A percentile compares a stretch with the other conserved stretches of the same genome.
Evolutionary conservation across 2,888 invertebrate species (phyloP).

Genomic region (Thysanoteuthis rhombus): DNA sequence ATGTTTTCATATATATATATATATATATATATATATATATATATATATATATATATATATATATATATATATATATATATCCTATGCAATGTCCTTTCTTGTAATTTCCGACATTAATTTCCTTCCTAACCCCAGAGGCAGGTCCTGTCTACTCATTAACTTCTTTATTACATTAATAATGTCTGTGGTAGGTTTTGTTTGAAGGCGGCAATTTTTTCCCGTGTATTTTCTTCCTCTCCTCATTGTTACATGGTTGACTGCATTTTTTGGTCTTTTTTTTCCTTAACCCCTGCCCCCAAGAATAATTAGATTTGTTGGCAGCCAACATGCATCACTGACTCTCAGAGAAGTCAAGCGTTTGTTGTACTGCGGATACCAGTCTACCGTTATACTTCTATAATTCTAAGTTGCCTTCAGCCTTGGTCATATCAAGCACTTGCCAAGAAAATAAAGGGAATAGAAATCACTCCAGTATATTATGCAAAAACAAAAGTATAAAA

Average conservation of each 20-base stretch:
- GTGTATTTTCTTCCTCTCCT: not conserved
- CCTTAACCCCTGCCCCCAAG: not conserved
- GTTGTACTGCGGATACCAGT: not conserved
- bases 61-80: not conserved
- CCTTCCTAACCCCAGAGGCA: constrained; percentile 12
- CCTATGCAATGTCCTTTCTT: not conserved
- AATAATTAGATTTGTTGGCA: not conserved
- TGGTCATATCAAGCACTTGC: not conserved
- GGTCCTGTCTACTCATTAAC: constrained; percentile 12
- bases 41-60: not conserved
- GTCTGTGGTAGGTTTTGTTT: not conserved
- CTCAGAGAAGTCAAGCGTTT: not conserved
- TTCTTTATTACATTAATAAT: constrained; percentile 12
- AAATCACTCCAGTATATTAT: not conserved
- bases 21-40: not conserved
- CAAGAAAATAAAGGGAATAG: constrained; percentile 12
- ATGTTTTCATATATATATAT: too few relatives aligned
- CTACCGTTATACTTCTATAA: not conserved
- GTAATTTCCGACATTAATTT: not conserved
- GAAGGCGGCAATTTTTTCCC: not conserved
- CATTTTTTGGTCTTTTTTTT: not conserved
- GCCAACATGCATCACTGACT: not conserved
- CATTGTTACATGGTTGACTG: not conserved
- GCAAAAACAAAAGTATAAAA: not conserved
- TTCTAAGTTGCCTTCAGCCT: not conserved